Conservation (phyloP, 1,140 invertebrate species). For the Drosophila lowei region DNA sequence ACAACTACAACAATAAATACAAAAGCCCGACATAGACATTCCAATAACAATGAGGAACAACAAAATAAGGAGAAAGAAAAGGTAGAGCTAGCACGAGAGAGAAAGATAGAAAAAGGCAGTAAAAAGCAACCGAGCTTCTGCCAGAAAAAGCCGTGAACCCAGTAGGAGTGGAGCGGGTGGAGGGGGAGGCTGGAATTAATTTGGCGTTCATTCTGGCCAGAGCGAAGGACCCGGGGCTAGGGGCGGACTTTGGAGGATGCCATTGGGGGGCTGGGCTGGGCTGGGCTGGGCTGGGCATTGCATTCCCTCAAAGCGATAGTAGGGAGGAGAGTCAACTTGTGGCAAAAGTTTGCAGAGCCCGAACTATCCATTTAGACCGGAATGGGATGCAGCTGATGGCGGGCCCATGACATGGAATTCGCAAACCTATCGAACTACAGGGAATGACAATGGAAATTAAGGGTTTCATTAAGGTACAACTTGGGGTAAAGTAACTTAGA, state of each 20-base stretch:
- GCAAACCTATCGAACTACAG: constrained; percentile 37
- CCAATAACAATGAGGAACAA: constrained; percentile 67
- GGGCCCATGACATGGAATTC: constrained; percentile 21
- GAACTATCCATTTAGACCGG: constrained; percentile 40
- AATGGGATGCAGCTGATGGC: constrained; percentile 48
- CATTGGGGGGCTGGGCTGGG: not conserved
- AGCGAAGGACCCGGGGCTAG: not conserved
- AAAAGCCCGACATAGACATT: constrained; percentile 49
- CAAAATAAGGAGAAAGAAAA: constrained; percentile 35
- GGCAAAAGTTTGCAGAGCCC: constrained; percentile 46
- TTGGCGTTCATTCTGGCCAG: constrained; percentile 53
- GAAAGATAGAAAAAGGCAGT: constrained; percentile 31
- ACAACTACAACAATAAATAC: constrained; percentile 12
- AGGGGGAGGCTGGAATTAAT: constrained; percentile 57
- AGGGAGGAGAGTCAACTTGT: constrained; percentile 24
- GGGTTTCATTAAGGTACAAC: constrained; percentile 29
- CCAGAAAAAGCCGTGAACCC: constrained; percentile 21
- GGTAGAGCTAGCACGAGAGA: constrained; percentile 2
- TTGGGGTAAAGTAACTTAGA: no score
- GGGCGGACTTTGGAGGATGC: not conserved
- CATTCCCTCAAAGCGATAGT: not conserved
- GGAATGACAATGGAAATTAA: constrained; percentile 27
- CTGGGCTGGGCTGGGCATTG: no score
- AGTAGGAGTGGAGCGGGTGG: constrained; percentile 16
- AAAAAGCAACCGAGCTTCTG: constrained; percentile 44